A percentile compares a stretch with the other conserved stretches of the same genome.
Evolutionary conservation across 1,140 invertebrate genomes (phyloP).

Genomic region (Mya arenaria): DNA sequence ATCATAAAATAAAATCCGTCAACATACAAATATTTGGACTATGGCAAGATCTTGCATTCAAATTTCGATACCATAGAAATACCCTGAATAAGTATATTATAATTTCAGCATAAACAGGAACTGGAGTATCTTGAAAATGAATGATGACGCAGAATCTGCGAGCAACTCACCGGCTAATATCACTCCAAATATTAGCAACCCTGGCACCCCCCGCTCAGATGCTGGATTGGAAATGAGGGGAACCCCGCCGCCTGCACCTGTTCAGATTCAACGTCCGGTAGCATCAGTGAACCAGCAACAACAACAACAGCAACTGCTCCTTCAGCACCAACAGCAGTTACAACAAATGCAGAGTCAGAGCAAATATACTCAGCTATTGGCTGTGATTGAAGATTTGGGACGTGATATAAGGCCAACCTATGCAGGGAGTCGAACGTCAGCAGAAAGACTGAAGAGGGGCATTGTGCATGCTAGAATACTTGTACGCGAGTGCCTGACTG

Average conservation of each 20-base stretch:
- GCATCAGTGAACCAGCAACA: constrained; percentile 54
- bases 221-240: constrained; percentile 65
- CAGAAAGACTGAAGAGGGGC: constrained; percentile 95
- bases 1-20: too few species aligned
- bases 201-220: constrained; percentile 77
- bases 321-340: constrained; percentile 56
- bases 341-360: constrained; percentile 83
- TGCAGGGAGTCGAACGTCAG: constrained; percentile 95
- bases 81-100: too few species aligned
- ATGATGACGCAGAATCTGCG: constrained; percentile 61
- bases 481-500: constrained; percentile 96
- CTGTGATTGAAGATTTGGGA: constrained; percentile 98
- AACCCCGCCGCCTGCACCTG: constrained; percentile 67
- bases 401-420: constrained; percentile 98
- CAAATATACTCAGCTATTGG: constrained; percentile 96
- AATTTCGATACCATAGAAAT: too few species aligned
- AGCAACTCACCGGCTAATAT: constrained; percentile 71
- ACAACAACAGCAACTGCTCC: constrained; percentile 58
- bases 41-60: too few species aligned
- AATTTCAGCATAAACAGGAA: too few species aligned
- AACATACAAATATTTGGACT: too few species aligned
- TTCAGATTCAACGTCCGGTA: constrained; percentile 53
- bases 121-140: too few species aligned
- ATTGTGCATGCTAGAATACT: constrained; percentile 97
- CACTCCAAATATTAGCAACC: constrained; percentile 77